These are phyloP conservation scores for Chromis chromis DNA, from an alignment of 2,797 vertebrate species.

Conservation along the genomic window DNA sequence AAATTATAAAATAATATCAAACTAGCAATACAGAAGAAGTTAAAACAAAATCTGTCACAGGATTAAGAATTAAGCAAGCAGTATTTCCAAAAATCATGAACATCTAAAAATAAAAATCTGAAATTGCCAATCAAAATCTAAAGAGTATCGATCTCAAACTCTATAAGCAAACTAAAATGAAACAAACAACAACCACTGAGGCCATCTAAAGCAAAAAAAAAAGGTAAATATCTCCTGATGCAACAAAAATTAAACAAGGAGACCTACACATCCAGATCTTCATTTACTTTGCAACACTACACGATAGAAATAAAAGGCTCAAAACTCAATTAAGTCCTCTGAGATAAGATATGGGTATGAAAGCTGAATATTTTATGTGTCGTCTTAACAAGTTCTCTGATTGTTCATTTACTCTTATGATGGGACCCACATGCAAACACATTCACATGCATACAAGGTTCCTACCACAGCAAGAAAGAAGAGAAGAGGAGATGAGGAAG, in stretches of 20 bases:
- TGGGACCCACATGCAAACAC: slow-evolving; percentile 7
- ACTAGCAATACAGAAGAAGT: no score
- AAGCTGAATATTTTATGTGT: not conserved
- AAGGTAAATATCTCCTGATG: not conserved
- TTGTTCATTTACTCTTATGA: slow-evolving; percentile 3
- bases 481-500: slow-evolving; percentile 72
- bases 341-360: not conserved
- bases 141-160: not conserved
- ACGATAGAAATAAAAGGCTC: slow-evolving; percentile 2
- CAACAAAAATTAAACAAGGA: not conserved
- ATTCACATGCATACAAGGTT: slow-evolving; percentile 7
- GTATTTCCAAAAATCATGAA: not conserved
- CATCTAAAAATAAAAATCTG: not conserved
- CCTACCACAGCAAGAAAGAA: slow-evolving; percentile 47
- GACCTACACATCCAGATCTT: not conserved
- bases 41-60: not conserved
- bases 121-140: not conserved
- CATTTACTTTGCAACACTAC: not conserved
- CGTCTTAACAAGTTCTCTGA: slow-evolving; percentile 19
- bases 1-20: no score
- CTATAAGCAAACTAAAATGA: not conserved
- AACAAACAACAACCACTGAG: not conserved
- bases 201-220: no score
- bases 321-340: not conserved
- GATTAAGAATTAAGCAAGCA: not conserved